phyloP scores from a whole-genome alignment of 2,888 invertebrate genomes.

The Eucera pruinosa region DNA sequence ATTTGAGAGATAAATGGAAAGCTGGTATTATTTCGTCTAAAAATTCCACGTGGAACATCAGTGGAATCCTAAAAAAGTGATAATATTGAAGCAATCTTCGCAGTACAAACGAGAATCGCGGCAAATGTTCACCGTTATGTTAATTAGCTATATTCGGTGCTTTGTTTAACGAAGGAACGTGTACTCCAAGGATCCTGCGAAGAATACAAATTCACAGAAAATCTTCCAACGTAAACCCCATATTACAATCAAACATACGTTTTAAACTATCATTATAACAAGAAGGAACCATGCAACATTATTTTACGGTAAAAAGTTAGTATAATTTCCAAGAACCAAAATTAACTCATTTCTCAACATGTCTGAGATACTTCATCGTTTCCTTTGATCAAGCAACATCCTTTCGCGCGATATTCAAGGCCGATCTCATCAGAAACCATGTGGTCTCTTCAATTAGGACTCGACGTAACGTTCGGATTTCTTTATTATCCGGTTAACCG shows the following conservation, averaged over 20 bases:
- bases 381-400: neutral
- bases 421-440: neutral
- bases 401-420: constrained; percentile 4
- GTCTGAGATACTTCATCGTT: neutral
- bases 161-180: neutral
- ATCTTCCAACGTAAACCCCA: no score
- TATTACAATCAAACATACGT: neutral
- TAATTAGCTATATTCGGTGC: neutral
- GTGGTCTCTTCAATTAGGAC: neutral
- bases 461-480: neutral
- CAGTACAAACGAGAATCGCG: neutral
- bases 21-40: neutral
- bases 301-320: neutral
- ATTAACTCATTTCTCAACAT: constrained; percentile 17
- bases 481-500: no score
- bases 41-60: neutral
- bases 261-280: neutral
- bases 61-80: no score
- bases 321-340: neutral
- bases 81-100: no score
- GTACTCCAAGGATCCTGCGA: neutral
- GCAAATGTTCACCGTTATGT: neutral
- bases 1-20: neutral
- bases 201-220: no score
- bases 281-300: neutral